phyloP scores from a whole-genome alignment of 2,797 vertebrate genomes.

The Premnoplex brunnescens region DNA sequence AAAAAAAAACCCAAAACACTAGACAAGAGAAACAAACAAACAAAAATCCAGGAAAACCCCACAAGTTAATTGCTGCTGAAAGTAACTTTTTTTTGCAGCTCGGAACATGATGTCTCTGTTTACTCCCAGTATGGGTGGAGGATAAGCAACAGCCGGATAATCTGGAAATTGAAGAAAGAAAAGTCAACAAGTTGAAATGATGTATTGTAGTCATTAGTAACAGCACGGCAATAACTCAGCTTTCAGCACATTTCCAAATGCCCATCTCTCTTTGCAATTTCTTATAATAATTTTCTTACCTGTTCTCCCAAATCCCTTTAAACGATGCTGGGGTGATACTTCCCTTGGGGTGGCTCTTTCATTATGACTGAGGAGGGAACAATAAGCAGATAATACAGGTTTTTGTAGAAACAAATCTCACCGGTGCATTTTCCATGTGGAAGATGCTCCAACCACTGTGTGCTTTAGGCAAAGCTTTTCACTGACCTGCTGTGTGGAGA shows the following conservation, averaged over 20 bases:
- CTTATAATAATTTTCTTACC: not conserved
- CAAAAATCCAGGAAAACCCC: not conserved
- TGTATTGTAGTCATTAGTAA: conserved; percentile 58
- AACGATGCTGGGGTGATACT: accelerated
- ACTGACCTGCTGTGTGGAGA: not conserved
- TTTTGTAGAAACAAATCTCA: not conserved
- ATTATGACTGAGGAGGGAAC: not conserved
- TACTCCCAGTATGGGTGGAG: not conserved
- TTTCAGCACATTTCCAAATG: conserved; percentile 30
- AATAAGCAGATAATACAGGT: not conserved
- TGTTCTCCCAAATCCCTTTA: not conserved
- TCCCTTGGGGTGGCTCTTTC: not conserved
- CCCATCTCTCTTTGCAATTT: not conserved
- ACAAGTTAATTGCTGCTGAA: not conserved
- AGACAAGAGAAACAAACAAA: not conserved
- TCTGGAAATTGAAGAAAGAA: conserved; percentile 34
- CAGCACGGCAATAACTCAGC: not conserved
- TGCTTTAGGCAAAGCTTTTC: not conserved
- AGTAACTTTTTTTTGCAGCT: not conserved
- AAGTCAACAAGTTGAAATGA: conserved; percentile 56
- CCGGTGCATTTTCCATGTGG: not conserved
- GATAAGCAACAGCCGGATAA: not conserved
- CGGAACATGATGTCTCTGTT: conserved; percentile 12
- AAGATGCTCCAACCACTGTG: not conserved
- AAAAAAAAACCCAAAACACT: not conserved